These are phyloP conservation scores for Lithophane semibrunnea DNA, from an alignment of 2,888 invertebrate species.

Conservation along the genomic window DNA sequence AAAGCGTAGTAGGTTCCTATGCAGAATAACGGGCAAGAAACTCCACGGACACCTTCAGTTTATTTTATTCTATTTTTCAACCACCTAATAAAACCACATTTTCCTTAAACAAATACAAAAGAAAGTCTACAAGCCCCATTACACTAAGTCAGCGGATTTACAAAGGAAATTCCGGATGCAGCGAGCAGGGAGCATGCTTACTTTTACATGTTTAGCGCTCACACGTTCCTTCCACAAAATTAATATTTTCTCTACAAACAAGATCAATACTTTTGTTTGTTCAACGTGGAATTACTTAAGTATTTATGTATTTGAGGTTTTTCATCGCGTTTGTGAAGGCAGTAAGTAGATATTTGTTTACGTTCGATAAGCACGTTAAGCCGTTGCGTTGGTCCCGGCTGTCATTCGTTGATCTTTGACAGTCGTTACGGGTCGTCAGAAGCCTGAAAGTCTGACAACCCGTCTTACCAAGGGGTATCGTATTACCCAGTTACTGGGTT, in stretches of 20 bases:
- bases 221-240: slow-evolving; percentile 36
- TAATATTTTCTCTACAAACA: slow-evolving; percentile 58
- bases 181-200: slow-evolving; percentile 55
- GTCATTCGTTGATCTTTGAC: no score
- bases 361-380: neutral
- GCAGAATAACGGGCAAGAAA: no score
- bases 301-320: slow-evolving; percentile 1
- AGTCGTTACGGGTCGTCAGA: no score
- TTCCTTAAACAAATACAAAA: slow-evolving; percentile 19
- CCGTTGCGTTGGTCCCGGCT: no score
- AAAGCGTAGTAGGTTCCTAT: no score
- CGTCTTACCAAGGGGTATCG: no score
- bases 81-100: neutral
- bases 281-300: slow-evolving; percentile 20
- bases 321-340: neutral
- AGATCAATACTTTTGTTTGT: slow-evolving; percentile 31
- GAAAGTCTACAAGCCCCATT: slow-evolving; percentile 51
- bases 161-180: slow-evolving; percentile 71
- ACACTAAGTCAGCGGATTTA: slow-evolving; percentile 64
- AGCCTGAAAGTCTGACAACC: no score
- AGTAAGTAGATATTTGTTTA: neutral
- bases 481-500: no score
- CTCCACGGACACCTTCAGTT: no score
- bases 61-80: neutral
- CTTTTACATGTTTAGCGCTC: slow-evolving; percentile 60